Conservation (phyloP, 2,797 vertebrate genomes). For the Coluber constrictor region DNA sequence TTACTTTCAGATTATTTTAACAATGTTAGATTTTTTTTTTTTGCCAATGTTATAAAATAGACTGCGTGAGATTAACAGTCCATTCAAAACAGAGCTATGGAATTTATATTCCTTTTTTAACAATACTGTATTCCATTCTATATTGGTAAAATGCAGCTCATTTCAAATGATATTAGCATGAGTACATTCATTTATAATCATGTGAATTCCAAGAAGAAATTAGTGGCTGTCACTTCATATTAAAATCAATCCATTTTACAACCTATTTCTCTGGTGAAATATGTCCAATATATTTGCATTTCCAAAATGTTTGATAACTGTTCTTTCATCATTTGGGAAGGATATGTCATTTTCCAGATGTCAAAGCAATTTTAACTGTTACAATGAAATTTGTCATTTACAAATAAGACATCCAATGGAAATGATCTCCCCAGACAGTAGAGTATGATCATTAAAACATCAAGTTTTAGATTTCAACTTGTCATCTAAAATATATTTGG, state of each 20-base stretch:
- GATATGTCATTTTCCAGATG: not conserved
- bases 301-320: not conserved
- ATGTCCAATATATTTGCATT: not conserved
- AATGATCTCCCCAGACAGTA: not conserved
- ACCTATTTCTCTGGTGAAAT: not conserved
- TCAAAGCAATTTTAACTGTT: not conserved
- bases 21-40: not conserved
- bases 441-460: not conserved
- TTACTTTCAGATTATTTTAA: not conserved
- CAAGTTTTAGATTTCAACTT: not conserved
- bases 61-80: accelerated
- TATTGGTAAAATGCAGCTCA: not conserved
- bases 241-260: not conserved
- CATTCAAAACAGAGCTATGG: not conserved
- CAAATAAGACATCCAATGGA: not conserved
- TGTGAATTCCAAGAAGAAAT: conserved; percentile 2
- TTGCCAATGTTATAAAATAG: not conserved
- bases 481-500: not conserved
- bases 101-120: not conserved
- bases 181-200: not conserved
- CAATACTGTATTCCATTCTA: not conserved
- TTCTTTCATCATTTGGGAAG: not conserved
- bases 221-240: not conserved
- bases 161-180: not conserved
- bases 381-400: not conserved